Evolutionary conservation across 2,888 invertebrate genomes (phyloP).

Genomic region (Spodoptera littoralis): DNA sequence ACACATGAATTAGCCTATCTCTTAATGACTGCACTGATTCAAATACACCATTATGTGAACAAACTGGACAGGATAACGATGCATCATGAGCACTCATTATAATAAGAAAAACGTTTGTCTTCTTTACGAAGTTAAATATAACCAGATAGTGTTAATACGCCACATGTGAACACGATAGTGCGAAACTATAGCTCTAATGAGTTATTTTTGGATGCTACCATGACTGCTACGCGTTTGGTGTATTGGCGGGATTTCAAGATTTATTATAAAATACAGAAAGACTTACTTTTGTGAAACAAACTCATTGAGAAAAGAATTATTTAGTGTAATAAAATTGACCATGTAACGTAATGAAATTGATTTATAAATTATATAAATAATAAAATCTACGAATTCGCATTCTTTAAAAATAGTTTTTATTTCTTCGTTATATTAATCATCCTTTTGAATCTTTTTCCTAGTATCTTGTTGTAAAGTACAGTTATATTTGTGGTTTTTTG

Average conservation of each 20-base stretch:
- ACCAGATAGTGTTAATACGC: conserved; percentile 40
- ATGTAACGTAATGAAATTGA: too few relatives aligned
- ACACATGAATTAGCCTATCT: conserved; percentile 92
- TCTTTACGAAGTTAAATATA: conserved; percentile 16
- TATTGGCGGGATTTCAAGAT: conserved; percentile 84
- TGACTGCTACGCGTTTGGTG: conserved; percentile 67
- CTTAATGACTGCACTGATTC: conserved; percentile 91
- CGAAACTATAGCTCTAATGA: conserved; percentile 75
- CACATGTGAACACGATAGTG: conserved; percentile 65
- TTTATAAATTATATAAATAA: too few relatives aligned
- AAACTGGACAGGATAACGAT: conserved; percentile 93
- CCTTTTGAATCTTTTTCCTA: too few relatives aligned
- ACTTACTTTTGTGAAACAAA: too few relatives aligned
- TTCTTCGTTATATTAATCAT: too few relatives aligned
- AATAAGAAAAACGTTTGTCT: conserved; percentile 13
- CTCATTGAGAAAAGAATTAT: too few relatives aligned
- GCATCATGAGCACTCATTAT: conserved; percentile 86
- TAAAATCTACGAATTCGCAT: too few relatives aligned
- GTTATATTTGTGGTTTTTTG: too few relatives aligned
- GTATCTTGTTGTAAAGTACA: too few relatives aligned
- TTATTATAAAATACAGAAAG: conserved; percentile 53
- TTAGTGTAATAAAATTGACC: too few relatives aligned
- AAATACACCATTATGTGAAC: conserved; percentile 92
- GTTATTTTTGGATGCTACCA: conserved; percentile 80
- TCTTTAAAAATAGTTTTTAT: too few relatives aligned